Evolutionary conservation across 2,888 invertebrate species (phyloP), one percentile per base, ranked within the genome.

Genomic region (Macrosoma leucophasiata): DNA sequence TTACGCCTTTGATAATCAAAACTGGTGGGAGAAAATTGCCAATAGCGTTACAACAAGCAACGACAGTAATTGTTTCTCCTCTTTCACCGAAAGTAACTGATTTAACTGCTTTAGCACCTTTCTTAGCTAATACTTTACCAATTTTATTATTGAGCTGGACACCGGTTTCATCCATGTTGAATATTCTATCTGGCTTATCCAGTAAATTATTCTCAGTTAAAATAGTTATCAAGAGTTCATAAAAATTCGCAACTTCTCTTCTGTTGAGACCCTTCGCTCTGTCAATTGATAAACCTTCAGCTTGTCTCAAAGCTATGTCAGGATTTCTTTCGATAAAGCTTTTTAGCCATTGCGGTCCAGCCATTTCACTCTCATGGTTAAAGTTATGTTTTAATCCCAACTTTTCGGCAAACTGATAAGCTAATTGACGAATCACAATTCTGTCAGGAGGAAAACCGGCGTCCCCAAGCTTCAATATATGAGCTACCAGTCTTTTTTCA

Each of bases 81-180:
- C 57, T 55, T 50, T 67, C 63, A 4, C 37, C 46, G 10, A 55
- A 56, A 15, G 64, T 66, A 3, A 62, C 9, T 8, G 43, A 32
- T 9, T 56, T 46, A 6, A 71, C 60, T 25, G 47, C 52, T 46
- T 50, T 61, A 3, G 46, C 15, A 13, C 64, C 70, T 51, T 61
- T 67, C 13, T 29, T 48, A 1, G 62, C 66, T 18, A 71, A 17
- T 13, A 75, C 59, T 39, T 60, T 55, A 3, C 56, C 54, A 19
- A 64, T 52, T 40, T 55, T 58, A 42, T 67, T 66, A 13, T 71
- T 70, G 3, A 64, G 46, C 33, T 66, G 63, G 3, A 66, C 36
- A 3, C 63, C 65, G 13, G 51, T 60, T 46, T 72, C 66, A 40
- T 66, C 66, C 36, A 61, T 46, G 43, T 71, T 74, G 23, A 48